A percentile compares a stretch with the other conserved stretches of the same genome.
Evolutionary conservation across 2,888 invertebrate genomes (phyloP).

Genomic region (Melieria crassipennis): DNA sequence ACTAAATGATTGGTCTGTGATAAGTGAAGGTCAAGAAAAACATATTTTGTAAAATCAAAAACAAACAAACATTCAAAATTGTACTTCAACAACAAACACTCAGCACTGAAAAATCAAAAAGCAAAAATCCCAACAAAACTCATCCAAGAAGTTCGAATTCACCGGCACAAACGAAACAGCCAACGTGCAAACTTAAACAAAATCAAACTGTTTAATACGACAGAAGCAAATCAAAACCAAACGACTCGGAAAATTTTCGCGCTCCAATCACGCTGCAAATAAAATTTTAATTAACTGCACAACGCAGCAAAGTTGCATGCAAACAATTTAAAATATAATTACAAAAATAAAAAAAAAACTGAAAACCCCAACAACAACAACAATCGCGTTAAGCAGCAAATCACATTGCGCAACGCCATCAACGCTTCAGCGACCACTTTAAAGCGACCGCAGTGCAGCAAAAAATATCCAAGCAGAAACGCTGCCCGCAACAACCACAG

Average conservation of each 20-base stretch:
- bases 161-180: constrained; percentile 2
- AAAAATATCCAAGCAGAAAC: constrained; percentile 11
- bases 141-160: constrained; percentile 26
- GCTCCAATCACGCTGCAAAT: neutral
- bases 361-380: constrained; percentile 34
- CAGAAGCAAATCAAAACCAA: neutral
- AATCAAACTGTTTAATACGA: neutral
- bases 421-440: constrained; percentile 17
- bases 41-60: constrained; percentile 35
- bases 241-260: neutral
- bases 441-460: constrained; percentile 29
- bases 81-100: constrained; percentile 28
- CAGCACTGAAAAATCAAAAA: constrained; percentile 17
- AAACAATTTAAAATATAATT: neutral
- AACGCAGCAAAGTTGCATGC: neutral
- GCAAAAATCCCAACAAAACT: constrained; percentile 12
- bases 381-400: constrained; percentile 21
- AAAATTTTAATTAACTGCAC: no score
- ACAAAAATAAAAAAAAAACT: constrained; percentile 24
- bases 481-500: neutral
- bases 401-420: neutral
- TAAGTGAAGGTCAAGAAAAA: constrained; percentile 58
- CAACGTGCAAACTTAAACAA: constrained; percentile 1
- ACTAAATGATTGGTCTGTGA: constrained; percentile 60
- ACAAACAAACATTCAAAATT: constrained; percentile 28